These are phyloP conservation scores for Morpho achilles DNA, from an alignment of 2,888 invertebrate species.

Conservation along the genomic window DNA sequence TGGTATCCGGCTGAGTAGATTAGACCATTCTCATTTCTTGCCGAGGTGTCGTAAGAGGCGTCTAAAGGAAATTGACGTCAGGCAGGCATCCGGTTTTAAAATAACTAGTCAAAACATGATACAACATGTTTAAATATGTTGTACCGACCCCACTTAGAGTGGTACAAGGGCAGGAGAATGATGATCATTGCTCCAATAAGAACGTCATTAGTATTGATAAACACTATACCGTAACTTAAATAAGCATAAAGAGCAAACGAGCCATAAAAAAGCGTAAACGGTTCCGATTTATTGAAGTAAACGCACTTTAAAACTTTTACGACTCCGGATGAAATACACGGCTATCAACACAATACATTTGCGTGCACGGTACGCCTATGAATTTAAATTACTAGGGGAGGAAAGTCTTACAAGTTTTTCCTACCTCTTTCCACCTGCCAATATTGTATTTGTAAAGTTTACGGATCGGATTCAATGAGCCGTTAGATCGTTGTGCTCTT, in stretches of 20 bases:
- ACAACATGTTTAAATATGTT: too few relatives aligned
- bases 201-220: too few relatives aligned
- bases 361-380: conserved; percentile 27
- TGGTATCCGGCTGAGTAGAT: too few relatives aligned
- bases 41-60: too few relatives aligned
- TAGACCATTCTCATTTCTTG: too few relatives aligned
- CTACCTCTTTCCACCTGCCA: conserved; percentile 28
- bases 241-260: conserved; percentile 1
- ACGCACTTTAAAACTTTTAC: conserved; percentile 20
- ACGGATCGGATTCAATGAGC: conserved; percentile 36
- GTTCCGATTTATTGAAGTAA: conserved; percentile 18
- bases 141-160: too few relatives aligned
- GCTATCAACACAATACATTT: conserved; percentile 23
- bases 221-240: too few relatives aligned
- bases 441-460: conserved; percentile 32
- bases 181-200: too few relatives aligned
- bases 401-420: conserved; percentile 21
- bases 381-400: conserved; percentile 34
- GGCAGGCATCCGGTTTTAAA: too few relatives aligned
- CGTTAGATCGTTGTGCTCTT: conserved; percentile 30
- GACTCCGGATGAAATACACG: conserved; percentile 23
- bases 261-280: conserved; percentile 13
- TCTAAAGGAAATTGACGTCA: too few relatives aligned
- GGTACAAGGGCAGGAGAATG: too few relatives aligned
- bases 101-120: too few relatives aligned